phyloP scores from a whole-genome alignment of 1,140 invertebrate genomes.

The Callitettix versicolor region DNA sequence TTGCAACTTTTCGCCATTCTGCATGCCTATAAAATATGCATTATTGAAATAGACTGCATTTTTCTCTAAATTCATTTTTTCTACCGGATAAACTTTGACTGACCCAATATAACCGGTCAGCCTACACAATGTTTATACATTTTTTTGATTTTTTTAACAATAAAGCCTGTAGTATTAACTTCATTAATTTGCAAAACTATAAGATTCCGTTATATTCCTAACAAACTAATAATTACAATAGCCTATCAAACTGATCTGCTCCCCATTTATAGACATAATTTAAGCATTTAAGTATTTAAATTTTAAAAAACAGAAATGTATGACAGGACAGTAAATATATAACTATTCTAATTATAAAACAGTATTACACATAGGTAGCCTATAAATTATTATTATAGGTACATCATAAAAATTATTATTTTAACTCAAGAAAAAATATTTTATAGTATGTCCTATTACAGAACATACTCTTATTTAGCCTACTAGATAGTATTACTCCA shows the following conservation, averaged over 20 bases:
- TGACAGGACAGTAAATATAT: neutral
- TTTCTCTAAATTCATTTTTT: neutral
- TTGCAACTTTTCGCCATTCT: slow-evolving; percentile 45
- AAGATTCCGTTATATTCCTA: no score
- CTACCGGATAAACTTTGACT: no score
- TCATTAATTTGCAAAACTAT: neutral
- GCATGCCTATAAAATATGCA: slow-evolving; percentile 19
- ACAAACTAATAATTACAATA: no score
- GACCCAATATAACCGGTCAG: neutral
- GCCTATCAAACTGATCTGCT: no score
- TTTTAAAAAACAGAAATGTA: no score
- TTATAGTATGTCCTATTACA: neutral
- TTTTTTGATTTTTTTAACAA: neutral
- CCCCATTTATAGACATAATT: no score
- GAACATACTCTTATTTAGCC: neutral
- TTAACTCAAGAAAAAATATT: neutral
- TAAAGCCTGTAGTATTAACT: neutral
- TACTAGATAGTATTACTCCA: neutral
- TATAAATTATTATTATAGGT: neutral
- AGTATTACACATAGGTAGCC: neutral
- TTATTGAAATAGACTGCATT: neutral
- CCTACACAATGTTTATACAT: neutral
- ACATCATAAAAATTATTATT: neutral
- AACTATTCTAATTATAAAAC: neutral
- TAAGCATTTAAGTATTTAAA: no score